A percentile compares a stretch with the other conserved stretches of the same genome.
These are phyloP conservation scores for Junonia oenone DNA, from an alignment of 2,888 invertebrate species.

Conservation along the genomic window DNA sequence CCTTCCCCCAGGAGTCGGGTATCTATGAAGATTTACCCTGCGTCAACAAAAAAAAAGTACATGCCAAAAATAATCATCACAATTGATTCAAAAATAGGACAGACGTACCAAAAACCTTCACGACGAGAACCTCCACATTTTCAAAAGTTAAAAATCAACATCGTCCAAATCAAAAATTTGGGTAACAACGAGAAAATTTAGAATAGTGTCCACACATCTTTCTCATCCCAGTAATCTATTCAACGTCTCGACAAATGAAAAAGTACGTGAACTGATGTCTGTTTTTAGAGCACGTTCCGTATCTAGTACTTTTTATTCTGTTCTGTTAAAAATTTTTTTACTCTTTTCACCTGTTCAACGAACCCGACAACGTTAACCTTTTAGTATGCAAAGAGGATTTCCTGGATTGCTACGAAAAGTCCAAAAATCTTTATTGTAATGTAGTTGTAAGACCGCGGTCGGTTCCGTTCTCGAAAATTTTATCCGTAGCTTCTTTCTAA, in stretches of 20 bases:
- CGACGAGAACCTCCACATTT: no score
- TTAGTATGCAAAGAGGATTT: slow-evolving; percentile 36
- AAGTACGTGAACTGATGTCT: slow-evolving; percentile 6
- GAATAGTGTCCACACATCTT: not conserved
- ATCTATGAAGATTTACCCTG: no score
- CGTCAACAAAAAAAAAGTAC: no score
- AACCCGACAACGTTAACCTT: slow-evolving; percentile 33
- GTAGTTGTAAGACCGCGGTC: slow-evolving; percentile 15
- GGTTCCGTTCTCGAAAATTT: slow-evolving; percentile 8
- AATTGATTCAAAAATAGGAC: no score
- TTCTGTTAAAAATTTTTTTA: slow-evolving; percentile 20
- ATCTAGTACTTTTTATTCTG: slow-evolving; percentile 15
- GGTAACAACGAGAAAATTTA: not conserved
- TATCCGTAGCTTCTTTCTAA: slow-evolving; percentile 9
- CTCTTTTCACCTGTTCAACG: slow-evolving; percentile 30
- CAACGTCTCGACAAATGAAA: slow-evolving; percentile 11
- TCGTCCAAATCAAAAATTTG: not conserved
- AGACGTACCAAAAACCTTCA: no score
- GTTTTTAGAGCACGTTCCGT: slow-evolving; percentile 22
- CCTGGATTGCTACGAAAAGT: slow-evolving; percentile 27
- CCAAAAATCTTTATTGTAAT: slow-evolving; percentile 23
- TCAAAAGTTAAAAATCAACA: not conserved
- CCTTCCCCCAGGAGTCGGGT: no score
- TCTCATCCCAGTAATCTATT: slow-evolving; percentile 2
- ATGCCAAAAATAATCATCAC: no score